Conservation (phyloP, 2,113 vertebrate genomes). For the Oreocharis arfaki region DNA sequence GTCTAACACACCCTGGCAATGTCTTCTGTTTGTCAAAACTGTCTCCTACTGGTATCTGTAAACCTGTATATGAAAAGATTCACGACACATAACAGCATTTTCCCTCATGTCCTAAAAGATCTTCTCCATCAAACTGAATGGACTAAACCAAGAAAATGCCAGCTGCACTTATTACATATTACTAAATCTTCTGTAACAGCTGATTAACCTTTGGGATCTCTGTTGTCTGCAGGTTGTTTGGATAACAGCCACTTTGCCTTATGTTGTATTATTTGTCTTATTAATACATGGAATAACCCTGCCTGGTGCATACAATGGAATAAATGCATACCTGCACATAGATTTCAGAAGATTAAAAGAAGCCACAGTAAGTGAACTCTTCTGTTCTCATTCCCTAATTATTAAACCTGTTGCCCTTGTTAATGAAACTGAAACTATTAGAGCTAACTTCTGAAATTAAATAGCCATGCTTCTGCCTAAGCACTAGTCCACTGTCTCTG, state of each 20-base stretch:
- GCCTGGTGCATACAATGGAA: slow-evolving; percentile 89
- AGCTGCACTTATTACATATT: background rate
- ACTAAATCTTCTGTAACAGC: background rate
- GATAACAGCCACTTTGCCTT: slow-evolving; percentile 97
- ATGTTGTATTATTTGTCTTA: slow-evolving; percentile 91
- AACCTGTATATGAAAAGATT: background rate
- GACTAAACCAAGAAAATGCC: background rate
- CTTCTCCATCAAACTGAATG: background rate
- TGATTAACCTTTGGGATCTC: background rate
- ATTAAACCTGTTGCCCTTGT: background rate
- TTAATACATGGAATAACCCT: slow-evolving; percentile 91
- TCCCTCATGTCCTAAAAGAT: background rate
- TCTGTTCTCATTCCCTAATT: background rate
- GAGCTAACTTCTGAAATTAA: background rate
- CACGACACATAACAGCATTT: background rate
- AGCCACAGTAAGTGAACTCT: slow-evolving; percentile 79
- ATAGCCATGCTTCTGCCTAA: background rate
- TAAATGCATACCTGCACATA: slow-evolving; percentile 90
- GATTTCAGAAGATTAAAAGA: slow-evolving; percentile 90
- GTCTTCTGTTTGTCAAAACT: background rate
- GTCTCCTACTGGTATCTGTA: background rate
- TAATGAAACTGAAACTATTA: background rate
- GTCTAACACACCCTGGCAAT: background rate
- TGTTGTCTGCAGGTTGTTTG: slow-evolving; percentile 86
- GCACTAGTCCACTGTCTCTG: background rate